Conservation (phyloP, 2,888 invertebrate species). For the Lochmaea capreae region DNA sequence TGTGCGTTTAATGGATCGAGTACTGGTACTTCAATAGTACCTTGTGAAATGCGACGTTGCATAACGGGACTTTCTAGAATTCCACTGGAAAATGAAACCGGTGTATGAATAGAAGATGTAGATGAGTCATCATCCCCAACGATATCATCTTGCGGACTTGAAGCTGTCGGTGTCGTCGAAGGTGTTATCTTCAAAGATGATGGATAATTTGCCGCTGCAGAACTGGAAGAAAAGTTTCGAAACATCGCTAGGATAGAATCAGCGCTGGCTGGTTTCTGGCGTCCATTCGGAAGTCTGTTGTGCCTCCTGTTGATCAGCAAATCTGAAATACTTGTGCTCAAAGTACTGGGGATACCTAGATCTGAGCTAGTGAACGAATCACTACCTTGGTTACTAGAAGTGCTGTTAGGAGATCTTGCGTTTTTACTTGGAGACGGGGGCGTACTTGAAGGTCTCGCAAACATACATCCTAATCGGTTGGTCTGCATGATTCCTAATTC, state of each 20-base stretch:
- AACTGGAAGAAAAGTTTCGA: slow-evolving; percentile 76
- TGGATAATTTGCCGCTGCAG: slow-evolving; percentile 70
- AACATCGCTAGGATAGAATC: slow-evolving; percentile 86
- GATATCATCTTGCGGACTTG: slow-evolving; percentile 80
- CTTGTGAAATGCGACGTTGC: slow-evolving; percentile 38
- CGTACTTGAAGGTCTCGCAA: slow-evolving; percentile 66
- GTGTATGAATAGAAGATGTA: slow-evolving; percentile 74
- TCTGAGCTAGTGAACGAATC: slow-evolving; percentile 82
- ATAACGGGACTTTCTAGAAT: slow-evolving; percentile 74
- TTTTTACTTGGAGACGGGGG: slow-evolving; percentile 78
- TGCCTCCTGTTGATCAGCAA: slow-evolving; percentile 55
- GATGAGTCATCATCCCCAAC: slow-evolving; percentile 78
- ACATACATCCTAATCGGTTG: slow-evolving; percentile 61
- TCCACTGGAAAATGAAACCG: slow-evolving; percentile 71
- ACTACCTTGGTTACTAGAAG: slow-evolving; percentile 81
- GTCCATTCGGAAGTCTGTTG: slow-evolving; percentile 60
- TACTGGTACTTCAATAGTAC: slow-evolving; percentile 71
- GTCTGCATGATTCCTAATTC: slow-evolving; percentile 68
- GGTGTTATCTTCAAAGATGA: slow-evolving; percentile 75
- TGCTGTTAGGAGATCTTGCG: slow-evolving; percentile 74
- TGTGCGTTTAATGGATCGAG: slow-evolving; percentile 77
- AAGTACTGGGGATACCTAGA: slow-evolving; percentile 72
- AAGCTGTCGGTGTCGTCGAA: slow-evolving; percentile 79
- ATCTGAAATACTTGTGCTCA: slow-evolving; percentile 69
- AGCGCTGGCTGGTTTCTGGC: slow-evolving; percentile 79